Base-by-base conservation (phyloP, 2,113 vertebrate species). In the Hydropotes inermis region DNA sequence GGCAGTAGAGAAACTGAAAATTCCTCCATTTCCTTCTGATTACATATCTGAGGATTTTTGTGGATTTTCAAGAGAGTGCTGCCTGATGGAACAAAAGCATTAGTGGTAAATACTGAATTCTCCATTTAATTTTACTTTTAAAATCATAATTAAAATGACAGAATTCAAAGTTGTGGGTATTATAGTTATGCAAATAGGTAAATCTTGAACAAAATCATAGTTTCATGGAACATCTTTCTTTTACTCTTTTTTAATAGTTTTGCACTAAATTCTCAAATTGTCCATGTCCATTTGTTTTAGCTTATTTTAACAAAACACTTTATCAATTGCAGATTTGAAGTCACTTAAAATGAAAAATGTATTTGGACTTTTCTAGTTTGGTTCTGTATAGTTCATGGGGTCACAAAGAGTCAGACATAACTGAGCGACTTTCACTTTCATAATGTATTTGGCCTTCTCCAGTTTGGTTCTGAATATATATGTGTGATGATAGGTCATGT, bases 241-340 rank as follows among this genome's bases (percentile, higher is more conserved):
- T 9, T 43, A 58, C 7, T 87, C 39, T 86, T 88, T 60, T 21
- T 78, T 47, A 90, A 90, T 60, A 87, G 19, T 86, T 74, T 55
- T 36, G 2, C 64, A 39, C 28, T 94, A 52, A 89, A 61, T 94
- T 97, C 84, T 97, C 12, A 89, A 90, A 95, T 95, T 91, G 1
- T 3, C 67, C 43, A 27, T 96, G 1, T 3, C 61, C 43, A 27
- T 96, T 95, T 36, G 30, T 93, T 76, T 95, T 95, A 84, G 6
- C 15, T 7, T 93, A 47, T 1, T 60, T 43, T 36, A 79, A 39
- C 30, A 96, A 86, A 85, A 60, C 27, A 86, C 36, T 36, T 91
- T 97, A 60, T 60, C 79, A 94, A 81, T 88, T 84, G 54, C 14
- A 6, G 47, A 76, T 83, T 10, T 92, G 39, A 55, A 95, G 76